Evolutionary conservation across 2,113 vertebrate species (phyloP).

Genomic region (Proteles cristata): DNA sequence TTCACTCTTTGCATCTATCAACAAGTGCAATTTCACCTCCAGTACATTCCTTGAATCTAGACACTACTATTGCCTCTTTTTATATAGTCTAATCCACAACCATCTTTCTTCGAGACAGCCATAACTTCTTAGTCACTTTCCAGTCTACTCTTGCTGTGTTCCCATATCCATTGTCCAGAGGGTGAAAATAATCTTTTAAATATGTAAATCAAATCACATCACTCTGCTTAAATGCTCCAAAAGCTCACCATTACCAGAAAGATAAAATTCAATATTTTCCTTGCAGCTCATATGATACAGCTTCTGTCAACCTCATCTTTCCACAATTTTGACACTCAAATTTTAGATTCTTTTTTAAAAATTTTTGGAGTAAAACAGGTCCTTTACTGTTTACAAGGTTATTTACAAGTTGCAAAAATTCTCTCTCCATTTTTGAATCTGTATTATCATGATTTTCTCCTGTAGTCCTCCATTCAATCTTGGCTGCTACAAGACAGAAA

Average conservation of each 20-base stretch:
- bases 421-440: neutral
- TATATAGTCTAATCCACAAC: too few species aligned
- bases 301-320: neutral
- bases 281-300: neutral
- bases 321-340: neutral
- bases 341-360: neutral
- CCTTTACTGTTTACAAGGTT: neutral
- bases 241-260: neutral
- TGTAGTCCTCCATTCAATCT: neutral
- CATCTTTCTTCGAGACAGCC: neutral
- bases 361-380: neutral
- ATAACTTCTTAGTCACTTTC: neutral
- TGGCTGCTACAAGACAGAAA: neutral
- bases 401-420: neutral
- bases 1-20: neutral
- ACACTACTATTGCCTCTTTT: neutral
- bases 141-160: neutral
- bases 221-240: neutral
- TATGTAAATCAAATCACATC: neutral
- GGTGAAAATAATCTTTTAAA: neutral
- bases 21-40: neutral
- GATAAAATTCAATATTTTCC: neutral
- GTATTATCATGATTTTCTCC: neutral
- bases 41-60: neutral
- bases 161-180: neutral